Evolutionary conservation across 2,797 vertebrate species (phyloP).

Genomic region (Mus spretus): DNA sequence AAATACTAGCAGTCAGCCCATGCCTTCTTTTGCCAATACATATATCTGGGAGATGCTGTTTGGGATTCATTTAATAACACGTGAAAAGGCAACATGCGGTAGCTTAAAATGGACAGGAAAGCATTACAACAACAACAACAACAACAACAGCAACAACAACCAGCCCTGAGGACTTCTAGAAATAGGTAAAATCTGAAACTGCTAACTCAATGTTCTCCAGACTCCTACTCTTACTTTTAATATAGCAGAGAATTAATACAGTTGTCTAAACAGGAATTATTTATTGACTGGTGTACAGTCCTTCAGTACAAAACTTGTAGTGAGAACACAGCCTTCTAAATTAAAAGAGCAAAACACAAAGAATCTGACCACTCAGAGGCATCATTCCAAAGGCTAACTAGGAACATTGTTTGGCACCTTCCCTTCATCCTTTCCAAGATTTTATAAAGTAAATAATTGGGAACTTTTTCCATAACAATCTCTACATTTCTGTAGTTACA

Average conservation of each 20-base stretch:
- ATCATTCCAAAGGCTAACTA: neutral
- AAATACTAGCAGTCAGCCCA: neutral
- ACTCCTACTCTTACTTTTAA: neutral
- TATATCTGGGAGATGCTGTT: neutral
- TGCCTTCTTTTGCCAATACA: neutral
- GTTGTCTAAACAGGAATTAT: neutral
- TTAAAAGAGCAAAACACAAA: neutral
- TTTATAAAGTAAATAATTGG: constrained; percentile 26
- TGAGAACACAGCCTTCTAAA: neutral
- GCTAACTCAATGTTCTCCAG: neutral
- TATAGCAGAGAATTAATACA: constrained; percentile 2
- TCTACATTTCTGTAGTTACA: neutral
- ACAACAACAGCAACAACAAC: neutral
- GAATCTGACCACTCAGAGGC: neutral
- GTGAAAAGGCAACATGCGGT: constrained; percentile 12
- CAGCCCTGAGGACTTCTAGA: neutral
- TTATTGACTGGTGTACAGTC: neutral
- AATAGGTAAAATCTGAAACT: neutral
- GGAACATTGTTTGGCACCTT: neutral
- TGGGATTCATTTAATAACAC: constrained; percentile 1
- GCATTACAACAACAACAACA: constrained; percentile 7
- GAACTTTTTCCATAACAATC: neutral
- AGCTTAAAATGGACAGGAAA: constrained; percentile 38
- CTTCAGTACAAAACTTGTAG: neutral
- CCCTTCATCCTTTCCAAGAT: neutral